Conservation (phyloP, 2,113 vertebrate species). For the Prolemur simus region DNA sequence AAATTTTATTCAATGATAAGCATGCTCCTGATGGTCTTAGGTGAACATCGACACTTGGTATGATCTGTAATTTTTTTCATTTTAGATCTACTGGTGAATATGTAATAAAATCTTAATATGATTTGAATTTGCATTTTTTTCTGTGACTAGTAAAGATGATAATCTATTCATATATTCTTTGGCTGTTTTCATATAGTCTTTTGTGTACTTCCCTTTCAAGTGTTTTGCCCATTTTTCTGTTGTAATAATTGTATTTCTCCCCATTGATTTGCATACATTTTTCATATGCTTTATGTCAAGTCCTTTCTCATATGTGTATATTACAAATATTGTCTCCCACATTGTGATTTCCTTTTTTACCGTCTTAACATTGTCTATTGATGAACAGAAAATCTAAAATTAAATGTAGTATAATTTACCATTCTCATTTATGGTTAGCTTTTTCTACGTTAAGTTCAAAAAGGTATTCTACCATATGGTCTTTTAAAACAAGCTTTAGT, state of each 20-base stretch:
- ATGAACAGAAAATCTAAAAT: not conserved
- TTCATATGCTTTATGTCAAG: not conserved
- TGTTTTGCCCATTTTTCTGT: not conserved
- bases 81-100: not conserved
- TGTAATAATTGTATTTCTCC: not conserved
- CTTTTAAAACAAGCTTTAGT: not conserved
- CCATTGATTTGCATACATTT: not conserved
- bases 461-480: too few species aligned
- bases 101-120: not conserved
- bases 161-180: not conserved
- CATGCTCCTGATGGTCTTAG: not conserved
- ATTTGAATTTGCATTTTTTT: not conserved
- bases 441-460: not conserved
- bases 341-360: not conserved
- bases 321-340: not conserved
- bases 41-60: not conserved
- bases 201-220: not conserved
- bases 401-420: not conserved
- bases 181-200: not conserved
- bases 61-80: not conserved
- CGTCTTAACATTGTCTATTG: not conserved
- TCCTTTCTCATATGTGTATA: not conserved
- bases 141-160: not conserved
- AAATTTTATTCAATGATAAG: not conserved
- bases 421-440: not conserved